phyloP scores from a whole-genome alignment of 2,797 vertebrate genomes.

The Helarctos malayanus region DNA sequence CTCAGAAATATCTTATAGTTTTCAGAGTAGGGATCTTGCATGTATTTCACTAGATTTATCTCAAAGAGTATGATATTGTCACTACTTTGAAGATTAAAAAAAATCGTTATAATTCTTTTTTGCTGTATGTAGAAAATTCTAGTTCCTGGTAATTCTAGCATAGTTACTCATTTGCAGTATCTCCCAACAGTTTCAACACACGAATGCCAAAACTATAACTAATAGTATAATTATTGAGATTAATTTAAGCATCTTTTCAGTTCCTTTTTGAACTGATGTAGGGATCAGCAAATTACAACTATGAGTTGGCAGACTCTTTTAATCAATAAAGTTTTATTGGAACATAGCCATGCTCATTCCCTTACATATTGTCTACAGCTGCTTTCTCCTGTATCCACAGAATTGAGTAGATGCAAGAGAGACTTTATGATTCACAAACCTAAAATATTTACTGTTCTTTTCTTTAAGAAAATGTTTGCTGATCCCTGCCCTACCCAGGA shows the following conservation, averaged over 20 bases:
- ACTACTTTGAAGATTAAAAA: neutral
- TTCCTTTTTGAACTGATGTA: neutral
- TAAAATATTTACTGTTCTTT: neutral
- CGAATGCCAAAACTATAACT: neutral
- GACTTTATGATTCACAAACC: neutral
- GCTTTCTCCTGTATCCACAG: neutral
- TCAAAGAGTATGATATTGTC: neutral
- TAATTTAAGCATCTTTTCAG: neutral
- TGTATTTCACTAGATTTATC: slow-evolving; percentile 15
- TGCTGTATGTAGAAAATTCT: neutral
- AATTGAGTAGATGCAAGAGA: neutral
- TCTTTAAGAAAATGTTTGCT: neutral
- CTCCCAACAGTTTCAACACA: neutral
- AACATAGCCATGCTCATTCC: neutral
- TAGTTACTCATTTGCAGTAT: neutral
- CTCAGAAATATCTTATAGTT: neutral
- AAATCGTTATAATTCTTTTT: neutral
- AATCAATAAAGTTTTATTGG: neutral
- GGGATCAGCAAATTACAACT: neutral
- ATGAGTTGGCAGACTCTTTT: neutral
- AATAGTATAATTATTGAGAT: neutral
- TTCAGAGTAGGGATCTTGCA: neutral
- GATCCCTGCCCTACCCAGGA: neutral
- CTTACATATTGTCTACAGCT: neutral
- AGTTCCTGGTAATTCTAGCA: neutral